A percentile compares a stretch with the other conserved stretches of the same genome.
Evolutionary conservation across 2,888 invertebrate genomes (phyloP).

Genomic region (Thera britannica): DNA sequence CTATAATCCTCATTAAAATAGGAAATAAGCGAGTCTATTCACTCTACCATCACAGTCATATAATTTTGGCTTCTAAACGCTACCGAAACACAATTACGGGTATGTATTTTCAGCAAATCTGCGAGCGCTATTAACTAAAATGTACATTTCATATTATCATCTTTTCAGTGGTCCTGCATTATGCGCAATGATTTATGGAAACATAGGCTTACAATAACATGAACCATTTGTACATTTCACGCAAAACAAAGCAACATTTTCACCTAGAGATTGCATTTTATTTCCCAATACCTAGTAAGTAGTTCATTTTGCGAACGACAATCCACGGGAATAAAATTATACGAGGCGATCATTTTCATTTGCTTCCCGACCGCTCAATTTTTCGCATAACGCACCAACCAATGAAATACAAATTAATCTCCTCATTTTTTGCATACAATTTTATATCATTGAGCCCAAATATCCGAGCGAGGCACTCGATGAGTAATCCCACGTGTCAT

Average conservation of each 20-base stretch:
- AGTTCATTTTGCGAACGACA: constrained; percentile 65
- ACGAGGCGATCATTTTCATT: constrained; percentile 78
- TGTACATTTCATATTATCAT: constrained; percentile 43
- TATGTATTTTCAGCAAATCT: constrained; percentile 65
- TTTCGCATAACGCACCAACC: constrained; percentile 82
- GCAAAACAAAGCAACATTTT: constrained; percentile 41
- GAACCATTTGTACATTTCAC: constrained; percentile 24
- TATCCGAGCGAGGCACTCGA: constrained; percentile 74
- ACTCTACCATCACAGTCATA: constrained; percentile 71
- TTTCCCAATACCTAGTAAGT: constrained; percentile 45
- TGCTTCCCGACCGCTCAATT: constrained; percentile 76
- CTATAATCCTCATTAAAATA: constrained; percentile 83
- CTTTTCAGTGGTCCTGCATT: constrained; percentile 37
- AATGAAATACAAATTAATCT: constrained; percentile 84
- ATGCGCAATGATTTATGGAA: constrained; percentile 42
- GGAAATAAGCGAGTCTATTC: constrained; percentile 78
- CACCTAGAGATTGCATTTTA: constrained; percentile 33
- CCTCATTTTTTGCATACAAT: constrained; percentile 83
- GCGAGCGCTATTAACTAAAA: constrained; percentile 43
- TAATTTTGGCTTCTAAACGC: constrained; percentile 80
- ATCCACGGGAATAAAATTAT: constrained; percentile 71
- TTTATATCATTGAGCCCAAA: constrained; percentile 80
- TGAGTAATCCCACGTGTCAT: constrained; percentile 73
- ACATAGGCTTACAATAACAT: constrained; percentile 26
- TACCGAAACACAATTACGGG: constrained; percentile 59